Evolutionary conservation across 2,797 vertebrate genomes (phyloP).

Genomic region (Chelon labrosus): DNA sequence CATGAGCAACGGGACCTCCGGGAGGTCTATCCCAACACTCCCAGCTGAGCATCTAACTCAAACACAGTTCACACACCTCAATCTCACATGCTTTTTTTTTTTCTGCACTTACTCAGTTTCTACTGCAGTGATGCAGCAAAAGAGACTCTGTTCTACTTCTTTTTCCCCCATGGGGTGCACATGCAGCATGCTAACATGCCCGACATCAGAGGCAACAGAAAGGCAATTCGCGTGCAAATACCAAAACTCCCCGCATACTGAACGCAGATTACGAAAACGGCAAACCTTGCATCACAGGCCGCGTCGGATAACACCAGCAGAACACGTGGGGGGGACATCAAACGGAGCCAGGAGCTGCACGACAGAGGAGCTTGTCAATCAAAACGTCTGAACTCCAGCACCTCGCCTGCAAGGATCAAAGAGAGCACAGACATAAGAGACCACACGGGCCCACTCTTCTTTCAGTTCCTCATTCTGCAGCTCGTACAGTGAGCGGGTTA

Average conservation of each 20-base stretch:
- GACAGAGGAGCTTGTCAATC: slow-evolving; percentile 64
- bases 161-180: slow-evolving; percentile 45
- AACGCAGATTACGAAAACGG: slow-evolving; percentile 70
- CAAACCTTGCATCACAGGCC: slow-evolving; percentile 67
- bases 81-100: slow-evolving; percentile 23
- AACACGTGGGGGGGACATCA: slow-evolving; percentile 53
- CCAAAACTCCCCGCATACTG: slow-evolving; percentile 52
- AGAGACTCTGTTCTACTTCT: slow-evolving; percentile 35
- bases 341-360: slow-evolving; percentile 42
- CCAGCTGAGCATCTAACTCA: slow-evolving; percentile 30
- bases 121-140: slow-evolving; percentile 62
- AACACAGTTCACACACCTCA: slow-evolving; percentile 32
- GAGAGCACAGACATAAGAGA: slow-evolving; percentile 39
- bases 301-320: slow-evolving; percentile 65
- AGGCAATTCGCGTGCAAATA: slow-evolving; percentile 81
- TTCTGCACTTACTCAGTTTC: slow-evolving; percentile 38
- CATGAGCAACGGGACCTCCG: slow-evolving; percentile 44
- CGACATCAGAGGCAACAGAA: slow-evolving; percentile 72
- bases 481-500: slow-evolving; percentile 6
- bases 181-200: slow-evolving; percentile 56
- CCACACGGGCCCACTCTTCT: slow-evolving; percentile 29
- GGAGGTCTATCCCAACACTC: slow-evolving; percentile 54
- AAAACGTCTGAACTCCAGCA: slow-evolving; percentile 53
- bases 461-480: slow-evolving; percentile 37
- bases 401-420: slow-evolving; percentile 55